A percentile compares a stretch with the other conserved stretches of the same genome.
Conservation (phyloP, 2,888 invertebrate genomes). For the Stenolophus ochropezus region DNA sequence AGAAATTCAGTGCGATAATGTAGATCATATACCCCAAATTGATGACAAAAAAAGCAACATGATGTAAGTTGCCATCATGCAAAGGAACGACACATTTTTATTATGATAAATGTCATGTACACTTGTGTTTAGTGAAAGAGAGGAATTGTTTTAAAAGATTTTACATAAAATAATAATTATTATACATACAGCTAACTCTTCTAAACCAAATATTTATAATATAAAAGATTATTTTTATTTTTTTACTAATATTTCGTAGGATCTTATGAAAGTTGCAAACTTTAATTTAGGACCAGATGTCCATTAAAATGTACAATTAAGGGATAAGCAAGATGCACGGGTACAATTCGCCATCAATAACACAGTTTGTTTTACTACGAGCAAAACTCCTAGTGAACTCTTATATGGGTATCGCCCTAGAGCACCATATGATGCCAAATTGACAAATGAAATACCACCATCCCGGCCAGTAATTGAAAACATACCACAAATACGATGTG, state of each 20-base stretch:
- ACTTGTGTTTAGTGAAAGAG: conserved; percentile 46
- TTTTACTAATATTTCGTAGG: conserved; percentile 12
- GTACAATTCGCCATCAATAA: too few relatives aligned
- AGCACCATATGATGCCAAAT: too few relatives aligned
- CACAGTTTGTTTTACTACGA: too few relatives aligned
- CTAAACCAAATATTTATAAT: conserved; percentile 16
- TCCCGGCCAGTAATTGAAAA: too few relatives aligned
- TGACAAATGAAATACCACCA: too few relatives aligned
- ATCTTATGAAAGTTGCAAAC: conserved; percentile 17
- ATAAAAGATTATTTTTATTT: conserved; percentile 28
- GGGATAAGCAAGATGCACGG: too few relatives aligned
- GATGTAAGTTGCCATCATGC: conserved; percentile 48
- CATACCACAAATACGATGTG: too few relatives aligned
- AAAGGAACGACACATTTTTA: conserved; percentile 53
- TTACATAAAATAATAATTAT: conserved; percentile 12
- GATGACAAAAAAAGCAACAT: conserved; percentile 57
- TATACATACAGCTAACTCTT: conserved; percentile 2
- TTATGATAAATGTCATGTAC: conserved; percentile 56
- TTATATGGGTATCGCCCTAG: too few relatives aligned
- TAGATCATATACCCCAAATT: conserved; percentile 56
- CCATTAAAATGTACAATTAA: conserved; percentile 35
- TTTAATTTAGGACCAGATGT: conserved; percentile 40
- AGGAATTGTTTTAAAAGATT: conserved; percentile 50
- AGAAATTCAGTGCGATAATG: conserved; percentile 52
- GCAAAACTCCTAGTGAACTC: too few relatives aligned